Conservation (phyloP, 2,888 invertebrate genomes). For the Erpobdella octoculata region DNA sequence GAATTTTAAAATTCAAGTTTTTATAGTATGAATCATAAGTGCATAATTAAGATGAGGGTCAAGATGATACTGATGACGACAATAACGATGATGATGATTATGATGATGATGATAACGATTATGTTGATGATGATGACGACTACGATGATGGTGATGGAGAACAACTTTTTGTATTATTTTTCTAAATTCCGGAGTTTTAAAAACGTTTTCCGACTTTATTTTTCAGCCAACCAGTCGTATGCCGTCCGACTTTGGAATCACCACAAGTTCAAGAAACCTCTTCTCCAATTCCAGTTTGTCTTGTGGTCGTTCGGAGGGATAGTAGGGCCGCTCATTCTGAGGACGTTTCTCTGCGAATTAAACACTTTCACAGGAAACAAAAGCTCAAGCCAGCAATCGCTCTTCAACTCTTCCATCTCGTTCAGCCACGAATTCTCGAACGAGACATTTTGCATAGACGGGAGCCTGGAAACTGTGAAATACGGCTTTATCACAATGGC, state of each 20-base stretch:
- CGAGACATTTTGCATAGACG: neutral
- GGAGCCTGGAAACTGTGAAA: neutral
- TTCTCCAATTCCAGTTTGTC: slow-evolving; percentile 29
- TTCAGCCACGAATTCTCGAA: no score
- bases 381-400: neutral
- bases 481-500: slow-evolving; percentile 30
- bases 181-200: no score
- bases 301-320: slow-evolving; percentile 33
- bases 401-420: neutral
- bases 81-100: no score
- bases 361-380: neutral
- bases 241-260: slow-evolving; percentile 28
- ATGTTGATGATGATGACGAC: no score
- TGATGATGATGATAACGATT: no score
- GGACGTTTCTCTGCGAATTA: slow-evolving; percentile 29
- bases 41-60: no score
- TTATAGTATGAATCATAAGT: no score
- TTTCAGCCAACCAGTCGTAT: slow-evolving; percentile 31
- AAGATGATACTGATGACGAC: no score
- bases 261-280: slow-evolving; percentile 20
- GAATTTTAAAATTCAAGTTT: no score
- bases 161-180: no score
- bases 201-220: neutral
- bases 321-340: slow-evolving; percentile 31
- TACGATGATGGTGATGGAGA: no score